Base-by-base conservation (phyloP, 2,113 vertebrate genomes). In the Toxostoma redivivum region DNA sequence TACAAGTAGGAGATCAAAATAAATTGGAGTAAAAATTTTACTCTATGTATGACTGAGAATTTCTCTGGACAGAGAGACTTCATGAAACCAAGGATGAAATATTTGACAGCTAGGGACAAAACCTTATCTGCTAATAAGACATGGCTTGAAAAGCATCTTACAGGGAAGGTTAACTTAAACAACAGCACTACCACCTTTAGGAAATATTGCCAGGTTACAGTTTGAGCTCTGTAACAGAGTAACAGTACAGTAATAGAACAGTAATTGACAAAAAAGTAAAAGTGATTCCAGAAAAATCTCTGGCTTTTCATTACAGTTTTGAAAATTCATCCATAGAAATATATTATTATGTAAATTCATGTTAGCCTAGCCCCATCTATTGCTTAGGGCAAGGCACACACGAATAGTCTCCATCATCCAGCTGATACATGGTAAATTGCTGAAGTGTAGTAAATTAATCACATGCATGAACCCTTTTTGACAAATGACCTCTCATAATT, bases 371-470 rank as follows among this genome's bases (percentile, higher is more conserved):
- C 7, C 27, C 19, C n/a, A 24, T 37, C 18, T 33, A 57, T 42
- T 58, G 62, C 74, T 73, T 51, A 57, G 54, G 76, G 45, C 38
- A 0, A 90, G 74, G 35, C 17, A 53, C 35, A 74, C 37, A 76
- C 35, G 53, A 70, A 72, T 14, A 81, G 66, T n/a, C 27, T 56
- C 42, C n/a, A 33, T 86, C 54, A 57, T 40, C 37, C 87, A 57
- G 57, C n/a, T 90, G 74, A 90, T 76, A 35, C 67, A 65, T 45
- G 21, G 71, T 54, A 80, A 93, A 88, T 19, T 90, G 90, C 67
- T 92, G 74, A 93, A 94, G 38, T 62, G 82, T 69, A 93, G 78
- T 70, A 88, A 90, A 83, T 61, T 73, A 93, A 90, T 80, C 62
- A 93, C 24, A 80, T 42, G 70, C 90, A 88, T 82, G 90, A 96